Percentiles rank a stretch among this genome's conserved stretches.
These are phyloP conservation scores for Trochalopteron elliotii DNA, from an alignment of 2,113 vertebrate species.

Conservation along the genomic window DNA sequence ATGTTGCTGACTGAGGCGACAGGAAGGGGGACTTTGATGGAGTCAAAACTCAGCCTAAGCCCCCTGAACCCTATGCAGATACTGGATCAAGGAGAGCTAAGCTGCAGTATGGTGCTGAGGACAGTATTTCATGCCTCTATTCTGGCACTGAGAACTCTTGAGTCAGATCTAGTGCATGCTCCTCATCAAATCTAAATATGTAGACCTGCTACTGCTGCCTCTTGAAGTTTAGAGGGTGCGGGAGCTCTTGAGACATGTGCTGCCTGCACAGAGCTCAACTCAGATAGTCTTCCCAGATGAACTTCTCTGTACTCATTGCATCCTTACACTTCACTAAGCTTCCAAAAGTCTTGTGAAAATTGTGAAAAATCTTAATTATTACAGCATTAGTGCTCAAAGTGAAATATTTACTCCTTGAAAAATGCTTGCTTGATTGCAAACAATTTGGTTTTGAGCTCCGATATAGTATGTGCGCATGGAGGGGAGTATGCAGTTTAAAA, in stretches of 20 bases:
- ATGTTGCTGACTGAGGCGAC: background rate
- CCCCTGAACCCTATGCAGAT: background rate
- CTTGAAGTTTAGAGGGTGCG: background rate
- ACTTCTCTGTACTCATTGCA: background rate
- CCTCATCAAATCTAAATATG: background rate
- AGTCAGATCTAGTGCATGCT: background rate
- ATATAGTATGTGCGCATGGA: accelerated
- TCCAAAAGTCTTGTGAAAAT: background rate
- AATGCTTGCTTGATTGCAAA: background rate
- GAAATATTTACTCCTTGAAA: background rate
- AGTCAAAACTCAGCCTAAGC: background rate
- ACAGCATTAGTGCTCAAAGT: background rate
- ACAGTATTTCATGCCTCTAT: background rate
- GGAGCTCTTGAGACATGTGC: background rate
- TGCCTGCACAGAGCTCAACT: background rate
- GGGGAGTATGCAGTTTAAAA: background rate
- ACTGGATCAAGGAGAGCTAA: background rate
- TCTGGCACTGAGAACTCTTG: background rate
- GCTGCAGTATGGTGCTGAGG: background rate
- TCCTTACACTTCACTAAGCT: background rate
- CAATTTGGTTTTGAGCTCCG: background rate
- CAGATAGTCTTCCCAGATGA: background rate
- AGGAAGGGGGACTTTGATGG: accelerated
- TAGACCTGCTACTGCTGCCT: background rate
- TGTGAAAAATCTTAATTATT: background rate